Evolutionary conservation across 2,888 invertebrate genomes (phyloP), one percentile per base, ranked within the genome.

Genomic region (Chrysodeixis includens): DNA sequence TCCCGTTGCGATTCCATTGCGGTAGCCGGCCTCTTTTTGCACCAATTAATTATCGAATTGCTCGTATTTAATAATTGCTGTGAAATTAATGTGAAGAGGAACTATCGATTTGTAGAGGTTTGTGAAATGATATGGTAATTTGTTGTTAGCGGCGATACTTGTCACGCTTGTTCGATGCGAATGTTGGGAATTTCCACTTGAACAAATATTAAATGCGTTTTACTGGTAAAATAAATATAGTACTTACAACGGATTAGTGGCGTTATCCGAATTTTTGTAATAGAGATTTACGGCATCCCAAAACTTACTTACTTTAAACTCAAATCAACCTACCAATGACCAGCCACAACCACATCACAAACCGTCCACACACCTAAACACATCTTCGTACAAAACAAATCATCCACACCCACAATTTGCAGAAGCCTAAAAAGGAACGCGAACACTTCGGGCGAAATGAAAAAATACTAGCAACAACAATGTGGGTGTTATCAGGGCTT

Each of bases 1-100:
- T 90, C 86, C 90, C 91, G 91, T 86, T 85, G 90, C 92, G 92
- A 89, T 88, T 86, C 90, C 91, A 88, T 83, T 86, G 87, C 92
- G 89, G 90, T 86, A 87, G 88, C 89, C 89, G 89, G 87, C 87
- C 92, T 91, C 90, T 93, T 94, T 94, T 93, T 93, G 92, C 91
- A 90, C 93, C 90, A 92, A 94, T 94, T 94, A 94, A 94, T 94
- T 93, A 92, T 94, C 91, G 92, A 93, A 93, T 92, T 91, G 91
- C 90, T 91, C 90, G 90, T 89, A 90, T 92, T 93, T 92, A 93
- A 93, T 93, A 91, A 94, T 93, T 92, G 91, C 91, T 89, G 90
- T 88, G 88, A 91, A 93, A 93, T 93, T 93, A 93, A 92, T 92
- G 90, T 86, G 88, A 87, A 89, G 90, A 83, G 86, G 85, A 85